Evolutionary conservation across 2,888 invertebrate species (phyloP).

Genomic region (Drosophila demipolita): DNA sequence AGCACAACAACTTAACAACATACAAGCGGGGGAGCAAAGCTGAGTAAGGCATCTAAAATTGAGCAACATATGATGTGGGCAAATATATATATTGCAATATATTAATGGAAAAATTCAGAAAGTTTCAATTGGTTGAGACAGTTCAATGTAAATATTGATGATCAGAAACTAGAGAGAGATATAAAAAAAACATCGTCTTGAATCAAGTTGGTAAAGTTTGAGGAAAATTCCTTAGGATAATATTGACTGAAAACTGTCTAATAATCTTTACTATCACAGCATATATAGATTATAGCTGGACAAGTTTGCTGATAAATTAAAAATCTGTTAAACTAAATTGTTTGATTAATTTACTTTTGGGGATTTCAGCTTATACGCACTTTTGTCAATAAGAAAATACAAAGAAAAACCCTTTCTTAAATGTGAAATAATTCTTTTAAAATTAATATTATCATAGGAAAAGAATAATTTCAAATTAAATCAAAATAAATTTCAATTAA

Average conservation of each 20-base stretch:
- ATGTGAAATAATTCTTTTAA: background rate
- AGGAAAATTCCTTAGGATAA: background rate
- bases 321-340: background rate
- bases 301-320: background rate
- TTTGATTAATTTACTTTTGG: background rate
- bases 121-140: background rate
- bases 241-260: background rate
- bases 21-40: slow-evolving; percentile 34
- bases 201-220: too few species aligned
- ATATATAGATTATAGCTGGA: background rate
- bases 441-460: background rate
- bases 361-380: fast-evolving
- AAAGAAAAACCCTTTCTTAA: fast-evolving
- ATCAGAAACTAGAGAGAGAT: background rate
- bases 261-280: background rate
- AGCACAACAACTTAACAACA: slow-evolving; percentile 16
- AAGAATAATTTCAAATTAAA: background rate
- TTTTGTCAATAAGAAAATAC: background rate
- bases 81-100: background rate
- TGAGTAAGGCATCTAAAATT: slow-evolving; percentile 37
- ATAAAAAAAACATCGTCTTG: background rate
- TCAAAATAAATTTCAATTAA: too few species aligned
- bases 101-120: background rate
- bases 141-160: background rate
- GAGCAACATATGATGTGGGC: slow-evolving; percentile 22